These are phyloP conservation scores for Tenthredo livida DNA, from an alignment of 2,888 invertebrate species.

Conservation along the genomic window DNA sequence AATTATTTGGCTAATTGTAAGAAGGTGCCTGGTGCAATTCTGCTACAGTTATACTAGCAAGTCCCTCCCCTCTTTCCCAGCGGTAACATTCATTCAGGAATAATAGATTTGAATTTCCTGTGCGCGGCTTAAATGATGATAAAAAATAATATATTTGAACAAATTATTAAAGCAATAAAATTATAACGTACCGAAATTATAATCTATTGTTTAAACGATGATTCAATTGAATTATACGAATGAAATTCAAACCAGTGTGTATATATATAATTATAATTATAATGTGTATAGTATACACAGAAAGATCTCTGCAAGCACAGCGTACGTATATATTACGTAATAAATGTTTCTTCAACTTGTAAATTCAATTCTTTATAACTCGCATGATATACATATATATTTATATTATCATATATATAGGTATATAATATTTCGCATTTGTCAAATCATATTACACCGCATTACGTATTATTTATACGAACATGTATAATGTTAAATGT, in stretches of 20 bases:
- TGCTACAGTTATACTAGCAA: not conserved
- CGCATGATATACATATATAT: not conserved
- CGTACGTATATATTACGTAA: not conserved
- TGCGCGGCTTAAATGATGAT: not conserved
- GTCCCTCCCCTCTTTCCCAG: not conserved
- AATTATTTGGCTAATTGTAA: conserved; percentile 19
- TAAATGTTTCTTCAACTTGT: not conserved
- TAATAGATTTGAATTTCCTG: not conserved
- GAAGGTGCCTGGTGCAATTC: conserved; percentile 1
- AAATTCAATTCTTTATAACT: not conserved
- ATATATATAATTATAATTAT: too few species aligned
- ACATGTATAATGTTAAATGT: too few species aligned
- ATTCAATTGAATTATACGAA: not conserved
- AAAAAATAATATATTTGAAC: not conserved
- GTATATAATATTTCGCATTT: not conserved
- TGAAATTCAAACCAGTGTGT: not conserved
- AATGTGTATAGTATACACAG: not conserved
- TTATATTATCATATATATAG: too few species aligned
- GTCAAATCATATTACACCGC: too few species aligned
- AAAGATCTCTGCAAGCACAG: not conserved
- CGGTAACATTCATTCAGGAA: not conserved
- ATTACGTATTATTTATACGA: too few species aligned
- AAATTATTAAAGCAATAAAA: not conserved
- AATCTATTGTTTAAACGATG: conserved; percentile 3
- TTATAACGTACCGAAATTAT: not conserved